Percentiles rank a stretch among this genome's conserved stretches.
phyloP scores from a whole-genome alignment of 2,888 invertebrate genomes.

The Bellardia pandia region DNA sequence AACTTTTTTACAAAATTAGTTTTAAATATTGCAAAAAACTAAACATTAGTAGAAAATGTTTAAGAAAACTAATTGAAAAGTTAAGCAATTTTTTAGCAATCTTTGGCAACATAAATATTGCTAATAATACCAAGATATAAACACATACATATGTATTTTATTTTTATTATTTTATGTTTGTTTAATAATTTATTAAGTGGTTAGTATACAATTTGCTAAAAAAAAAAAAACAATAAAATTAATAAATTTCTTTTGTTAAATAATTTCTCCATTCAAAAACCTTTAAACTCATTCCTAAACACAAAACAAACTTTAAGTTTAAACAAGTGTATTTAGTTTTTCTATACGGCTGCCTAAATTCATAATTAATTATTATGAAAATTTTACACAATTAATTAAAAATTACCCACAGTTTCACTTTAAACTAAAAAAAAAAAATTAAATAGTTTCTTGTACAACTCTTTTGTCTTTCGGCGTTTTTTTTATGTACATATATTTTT shows the following conservation, averaged over 20 bases:
- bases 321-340: not conserved
- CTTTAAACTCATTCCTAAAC: not conserved
- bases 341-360: slow-evolving; percentile 30
- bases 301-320: not conserved
- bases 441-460: slow-evolving; percentile 35
- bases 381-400: slow-evolving; percentile 64
- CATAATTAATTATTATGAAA: slow-evolving; percentile 62
- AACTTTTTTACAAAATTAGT: not conserved
- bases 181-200: no score
- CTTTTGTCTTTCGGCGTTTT: slow-evolving; percentile 12
- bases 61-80: no score
- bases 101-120: no score
- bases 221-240: no score
- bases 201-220: no score
- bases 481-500: not conserved
- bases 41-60: not conserved
- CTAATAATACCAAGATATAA: no score
- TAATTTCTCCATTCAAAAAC: not conserved
- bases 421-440: slow-evolving; percentile 44
- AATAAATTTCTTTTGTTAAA: no score
- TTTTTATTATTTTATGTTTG: no score
- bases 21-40: not conserved
- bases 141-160: no score
- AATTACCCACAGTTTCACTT: slow-evolving; percentile 77
- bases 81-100: no score